These are phyloP conservation scores for Nipponacmea schrenckii DNA, from an alignment of 2,888 invertebrate species.

Conservation along the genomic window DNA sequence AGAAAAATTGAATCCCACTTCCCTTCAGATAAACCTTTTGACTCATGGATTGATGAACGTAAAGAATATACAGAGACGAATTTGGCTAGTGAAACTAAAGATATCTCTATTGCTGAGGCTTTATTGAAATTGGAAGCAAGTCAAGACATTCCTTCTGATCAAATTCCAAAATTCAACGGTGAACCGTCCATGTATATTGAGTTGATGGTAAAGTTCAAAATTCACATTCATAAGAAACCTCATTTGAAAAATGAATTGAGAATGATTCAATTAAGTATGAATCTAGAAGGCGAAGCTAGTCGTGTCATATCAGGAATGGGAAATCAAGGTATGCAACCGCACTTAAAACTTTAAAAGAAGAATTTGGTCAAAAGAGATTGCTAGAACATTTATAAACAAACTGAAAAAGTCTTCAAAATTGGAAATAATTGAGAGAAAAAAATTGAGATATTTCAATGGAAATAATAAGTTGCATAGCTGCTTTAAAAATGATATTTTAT, in stretches of 20 bases:
- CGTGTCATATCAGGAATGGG: conserved; percentile 11
- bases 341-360: conserved; percentile 19
- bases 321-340: conserved; percentile 13
- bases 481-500: conserved; percentile 4
- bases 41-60: background rate
- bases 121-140: conserved; percentile 8
- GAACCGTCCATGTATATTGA: conserved; percentile 12
- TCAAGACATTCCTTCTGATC: background rate
- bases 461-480: conserved; percentile 14
- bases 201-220: conserved; percentile 17
- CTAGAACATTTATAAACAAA: conserved; percentile 17
- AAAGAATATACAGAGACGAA: conserved; percentile 4
- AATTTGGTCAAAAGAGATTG: conserved; percentile 21
- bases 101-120: conserved; percentile 1
- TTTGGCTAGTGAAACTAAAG: background rate
- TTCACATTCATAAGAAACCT: conserved; percentile 16
- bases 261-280: conserved; percentile 14
- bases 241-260: conserved; percentile 18
- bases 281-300: conserved; percentile 13
- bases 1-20: too few species aligned
- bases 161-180: conserved; percentile 14
- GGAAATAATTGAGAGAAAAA: background rate
- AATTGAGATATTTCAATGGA: conserved; percentile 12
- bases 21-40: background rate
- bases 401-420: conserved; percentile 8